Conservation (phyloP, 2,113 vertebrate genomes). For the Isurus oxyrinchus region DNA sequence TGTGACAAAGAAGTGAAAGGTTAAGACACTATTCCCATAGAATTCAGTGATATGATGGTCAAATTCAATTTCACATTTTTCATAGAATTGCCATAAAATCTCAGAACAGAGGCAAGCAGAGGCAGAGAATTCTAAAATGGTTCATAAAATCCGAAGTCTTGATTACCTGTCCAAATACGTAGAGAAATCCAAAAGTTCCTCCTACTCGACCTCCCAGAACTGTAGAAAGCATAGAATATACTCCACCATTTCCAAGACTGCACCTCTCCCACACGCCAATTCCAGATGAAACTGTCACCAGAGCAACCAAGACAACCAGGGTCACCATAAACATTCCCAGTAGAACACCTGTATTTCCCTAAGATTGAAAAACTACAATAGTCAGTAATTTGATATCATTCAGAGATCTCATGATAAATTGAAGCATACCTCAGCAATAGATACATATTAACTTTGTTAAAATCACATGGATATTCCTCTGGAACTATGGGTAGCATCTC, state of each 20-base stretch:
- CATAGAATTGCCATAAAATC: neutral
- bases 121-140: neutral
- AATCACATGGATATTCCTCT: neutral
- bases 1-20: neutral
- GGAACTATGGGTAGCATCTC: neutral
- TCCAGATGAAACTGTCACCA: constrained; percentile 85
- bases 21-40: neutral
- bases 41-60: neutral
- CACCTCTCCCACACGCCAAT: constrained; percentile 78
- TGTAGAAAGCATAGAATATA: constrained; percentile 91
- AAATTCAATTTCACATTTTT: neutral
- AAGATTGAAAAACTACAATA: constrained; percentile 14
- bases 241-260: constrained; percentile 72
- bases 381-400: neutral
- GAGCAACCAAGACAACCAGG: constrained; percentile 75
- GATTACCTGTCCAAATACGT: constrained; percentile 89
- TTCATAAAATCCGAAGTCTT: neutral
- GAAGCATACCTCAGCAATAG: neutral
- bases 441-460: neutral
- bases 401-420: neutral
- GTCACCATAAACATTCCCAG: constrained; percentile 86
- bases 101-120: neutral
- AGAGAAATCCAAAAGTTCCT: constrained; percentile 83
- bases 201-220: constrained; percentile 78
- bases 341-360: constrained; percentile 90